phyloP scores from a whole-genome alignment of 2,113 vertebrate genomes.

The Platichthys stellatus region DNA sequence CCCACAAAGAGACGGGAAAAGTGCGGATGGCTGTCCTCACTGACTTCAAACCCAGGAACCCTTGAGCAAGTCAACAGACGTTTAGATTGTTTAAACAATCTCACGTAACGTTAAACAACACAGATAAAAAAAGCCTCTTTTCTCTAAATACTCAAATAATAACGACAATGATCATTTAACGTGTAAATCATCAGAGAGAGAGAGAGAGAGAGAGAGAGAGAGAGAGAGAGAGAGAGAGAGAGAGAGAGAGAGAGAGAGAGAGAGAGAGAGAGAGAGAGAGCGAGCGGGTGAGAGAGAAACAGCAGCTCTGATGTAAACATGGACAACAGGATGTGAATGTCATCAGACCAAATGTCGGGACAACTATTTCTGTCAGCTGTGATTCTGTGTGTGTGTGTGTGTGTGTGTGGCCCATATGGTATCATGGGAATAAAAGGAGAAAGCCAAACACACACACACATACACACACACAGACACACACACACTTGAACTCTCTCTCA shows the following conservation, averaged over 20 bases:
- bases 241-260: not conserved
- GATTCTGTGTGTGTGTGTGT: constrained; percentile 10
- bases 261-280: not conserved
- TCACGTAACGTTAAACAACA: too few species aligned
- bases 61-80: too few species aligned
- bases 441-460: constrained; percentile 23
- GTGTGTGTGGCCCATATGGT: constrained; percentile 35
- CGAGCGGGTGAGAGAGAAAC: not conserved
- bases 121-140: too few species aligned
- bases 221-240: not conserved
- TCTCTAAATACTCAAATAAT: too few species aligned
- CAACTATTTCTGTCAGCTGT: constrained; percentile 66
- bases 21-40: not conserved
- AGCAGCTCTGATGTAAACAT: constrained; percentile 34
- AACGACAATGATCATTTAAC: too few species aligned
- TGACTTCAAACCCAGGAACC: not conserved
- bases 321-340: constrained; percentile 53
- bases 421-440: constrained; percentile 64
- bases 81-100: too few species aligned
- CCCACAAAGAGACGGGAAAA: constrained; percentile 12
- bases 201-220: too few species aligned
- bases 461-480: constrained; percentile 12
- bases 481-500: constrained; percentile 1
- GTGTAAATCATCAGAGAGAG: too few species aligned
- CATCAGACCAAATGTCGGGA: constrained; percentile 41